A percentile compares a stretch with the other conserved stretches of the same genome.
phyloP scores from a whole-genome alignment of 2,888 invertebrate species.

The Drosophila recens region DNA sequence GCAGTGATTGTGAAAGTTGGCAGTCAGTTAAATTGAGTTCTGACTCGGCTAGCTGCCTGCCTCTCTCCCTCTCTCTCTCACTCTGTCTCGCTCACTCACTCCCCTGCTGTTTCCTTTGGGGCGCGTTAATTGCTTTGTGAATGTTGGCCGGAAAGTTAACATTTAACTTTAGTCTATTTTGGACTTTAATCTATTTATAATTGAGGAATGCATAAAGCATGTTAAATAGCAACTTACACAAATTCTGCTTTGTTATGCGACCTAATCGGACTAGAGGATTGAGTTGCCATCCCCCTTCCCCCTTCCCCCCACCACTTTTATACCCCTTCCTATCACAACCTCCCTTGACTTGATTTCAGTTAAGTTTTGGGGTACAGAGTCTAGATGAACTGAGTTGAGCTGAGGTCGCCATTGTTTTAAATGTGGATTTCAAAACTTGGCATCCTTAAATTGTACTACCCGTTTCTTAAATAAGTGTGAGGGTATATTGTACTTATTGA shows the following conservation, averaged over 20 bases:
- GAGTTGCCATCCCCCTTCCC: constrained; percentile 25
- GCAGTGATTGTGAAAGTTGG: constrained; percentile 81
- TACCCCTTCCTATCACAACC: not conserved
- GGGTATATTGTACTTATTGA: not conserved
- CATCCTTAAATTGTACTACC: constrained; percentile 16
- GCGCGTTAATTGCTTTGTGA: constrained; percentile 81
- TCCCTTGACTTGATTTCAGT: constrained; percentile 1
- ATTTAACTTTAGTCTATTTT: constrained; percentile 80
- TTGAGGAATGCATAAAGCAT: constrained; percentile 80
- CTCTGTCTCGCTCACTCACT: not conserved
- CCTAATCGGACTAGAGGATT: constrained; percentile 68
- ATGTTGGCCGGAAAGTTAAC: constrained; percentile 80
- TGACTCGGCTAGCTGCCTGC: constrained; percentile 35
- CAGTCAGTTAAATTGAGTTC: constrained; percentile 81
- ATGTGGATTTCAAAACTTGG: constrained; percentile 61
- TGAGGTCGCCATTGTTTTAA: constrained; percentile 66
- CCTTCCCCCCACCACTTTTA: no score
- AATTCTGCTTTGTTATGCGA: constrained; percentile 79
- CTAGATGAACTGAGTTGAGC: constrained; percentile 38
- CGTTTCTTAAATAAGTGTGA: not conserved
- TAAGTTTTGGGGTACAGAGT: constrained; percentile 31
- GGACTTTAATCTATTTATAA: constrained; percentile 80
- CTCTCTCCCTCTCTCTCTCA: not conserved
- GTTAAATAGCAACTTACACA: constrained; percentile 79
- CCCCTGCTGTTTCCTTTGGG: constrained; percentile 44